These are phyloP conservation scores for Corynorhinus townsendii DNA, from an alignment of 2,113 vertebrate species.

Conservation along the genomic window DNA sequence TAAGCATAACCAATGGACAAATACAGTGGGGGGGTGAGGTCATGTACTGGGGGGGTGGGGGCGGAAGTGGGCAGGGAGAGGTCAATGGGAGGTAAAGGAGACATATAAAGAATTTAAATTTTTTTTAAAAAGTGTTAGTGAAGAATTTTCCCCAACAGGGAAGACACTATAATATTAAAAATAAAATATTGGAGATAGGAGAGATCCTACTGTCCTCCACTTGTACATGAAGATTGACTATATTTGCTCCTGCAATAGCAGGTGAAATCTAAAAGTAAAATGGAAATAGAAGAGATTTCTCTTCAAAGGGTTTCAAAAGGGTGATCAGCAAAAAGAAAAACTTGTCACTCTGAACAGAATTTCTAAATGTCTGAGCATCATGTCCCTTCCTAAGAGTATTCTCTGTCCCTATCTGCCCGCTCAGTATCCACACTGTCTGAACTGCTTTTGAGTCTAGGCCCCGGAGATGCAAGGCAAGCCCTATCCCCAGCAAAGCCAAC, in stretches of 20 bases:
- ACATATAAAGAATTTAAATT: too few species aligned
- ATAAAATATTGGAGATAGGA: background rate
- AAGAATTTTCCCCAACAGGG: background rate
- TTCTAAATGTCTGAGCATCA: background rate
- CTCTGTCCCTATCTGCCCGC: background rate
- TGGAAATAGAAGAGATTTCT: background rate
- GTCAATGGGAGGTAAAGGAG: too few species aligned
- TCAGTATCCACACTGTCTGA: background rate
- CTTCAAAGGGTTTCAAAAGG: background rate
- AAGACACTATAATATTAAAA: background rate
- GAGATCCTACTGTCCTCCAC: background rate
- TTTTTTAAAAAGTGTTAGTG: background rate
- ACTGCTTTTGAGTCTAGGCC: background rate
- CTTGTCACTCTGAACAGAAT: background rate
- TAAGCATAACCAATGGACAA: too few species aligned
- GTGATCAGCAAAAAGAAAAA: background rate
- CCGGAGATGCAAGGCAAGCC: background rate
- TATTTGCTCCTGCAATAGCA: background rate
- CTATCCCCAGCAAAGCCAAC: background rate
- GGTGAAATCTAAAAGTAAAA: constrained; percentile 3
- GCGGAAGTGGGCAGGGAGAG: too few species aligned
- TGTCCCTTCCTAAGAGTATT: background rate
- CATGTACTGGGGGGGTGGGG: too few species aligned
- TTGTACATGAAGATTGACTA: background rate
- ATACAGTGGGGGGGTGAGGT: too few species aligned